phyloP scores from a whole-genome alignment of 2,113 vertebrate genomes.

The Heterochromis multidens region DNA sequence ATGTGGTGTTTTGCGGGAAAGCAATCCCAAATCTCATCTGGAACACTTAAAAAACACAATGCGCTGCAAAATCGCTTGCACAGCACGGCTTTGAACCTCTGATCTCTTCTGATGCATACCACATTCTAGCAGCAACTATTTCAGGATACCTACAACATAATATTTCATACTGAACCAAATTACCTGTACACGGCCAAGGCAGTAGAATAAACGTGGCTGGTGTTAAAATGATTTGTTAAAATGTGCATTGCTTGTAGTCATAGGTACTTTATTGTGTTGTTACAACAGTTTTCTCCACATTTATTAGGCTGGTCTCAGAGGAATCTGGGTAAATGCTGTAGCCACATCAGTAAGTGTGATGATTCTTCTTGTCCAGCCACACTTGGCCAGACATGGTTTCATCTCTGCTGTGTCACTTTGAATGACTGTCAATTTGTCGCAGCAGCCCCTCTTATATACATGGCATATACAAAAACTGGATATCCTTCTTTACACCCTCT shows the following conservation, averaged over 20 bases:
- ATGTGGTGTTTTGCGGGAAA: not conserved
- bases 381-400: slow-evolving; percentile 39
- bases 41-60: not conserved
- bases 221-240: not conserved
- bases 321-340: slow-evolving; percentile 25
- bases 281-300: not conserved
- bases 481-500: not conserved
- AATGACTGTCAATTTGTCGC: slow-evolving; percentile 35
- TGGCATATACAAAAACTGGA: not conserved
- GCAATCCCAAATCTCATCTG: slow-evolving; percentile 7
- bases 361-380: slow-evolving; percentile 53
- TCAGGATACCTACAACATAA: not conserved
- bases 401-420: slow-evolving; percentile 51
- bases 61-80: not conserved
- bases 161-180: not conserved
- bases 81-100: not conserved
- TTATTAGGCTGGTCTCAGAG: slow-evolving; percentile 2
- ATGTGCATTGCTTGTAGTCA: not conserved
- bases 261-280: not conserved
- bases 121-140: not conserved
- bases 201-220: not conserved
- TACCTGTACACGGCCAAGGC: not conserved
- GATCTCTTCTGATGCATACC: not conserved
- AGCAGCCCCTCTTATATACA: not conserved
- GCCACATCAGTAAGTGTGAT: slow-evolving; percentile 28